These are phyloP conservation scores for Dicyrtomina minuta DNA, from an alignment of 2,888 invertebrate genomes.

Conservation along the genomic window DNA sequence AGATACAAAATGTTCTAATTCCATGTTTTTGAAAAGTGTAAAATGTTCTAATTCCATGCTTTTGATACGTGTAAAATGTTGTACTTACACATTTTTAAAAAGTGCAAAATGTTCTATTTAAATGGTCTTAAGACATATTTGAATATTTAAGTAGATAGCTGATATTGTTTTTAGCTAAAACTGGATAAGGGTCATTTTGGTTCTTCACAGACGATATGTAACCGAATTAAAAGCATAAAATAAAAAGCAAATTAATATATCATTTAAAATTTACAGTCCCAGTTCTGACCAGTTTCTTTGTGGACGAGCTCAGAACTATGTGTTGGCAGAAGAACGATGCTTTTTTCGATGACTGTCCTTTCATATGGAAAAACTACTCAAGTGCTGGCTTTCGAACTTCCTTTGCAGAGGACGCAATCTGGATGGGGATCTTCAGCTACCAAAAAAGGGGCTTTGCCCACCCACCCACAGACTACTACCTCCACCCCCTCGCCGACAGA, in stretches of 20 bases:
- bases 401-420: constrained; percentile 79
- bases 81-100: too few species aligned
- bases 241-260: not conserved
- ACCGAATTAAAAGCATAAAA: not conserved
- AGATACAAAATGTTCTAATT: too few species aligned
- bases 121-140: too few species aligned
- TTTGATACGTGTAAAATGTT: too few species aligned
- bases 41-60: too few species aligned
- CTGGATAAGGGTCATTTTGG: too few species aligned
- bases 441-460: constrained; percentile 70
- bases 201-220: too few species aligned
- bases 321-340: constrained; percentile 6
- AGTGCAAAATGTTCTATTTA: too few species aligned
- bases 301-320: constrained; percentile 63
- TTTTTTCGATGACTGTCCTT: too few species aligned
- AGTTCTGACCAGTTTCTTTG: constrained; percentile 71
- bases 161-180: not conserved
- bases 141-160: too few species aligned
- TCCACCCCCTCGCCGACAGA: constrained; percentile 70
- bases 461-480: constrained; percentile 82
- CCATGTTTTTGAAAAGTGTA: too few species aligned
- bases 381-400: constrained; percentile 54
- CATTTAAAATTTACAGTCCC: constrained; percentile 61
- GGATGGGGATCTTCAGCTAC: constrained; percentile 79
- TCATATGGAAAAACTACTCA: too few species aligned